Percentiles rank a stretch among this genome's conserved stretches.
Conservation (phyloP, 1,140 invertebrate species). For the Stratiolaelaps scimitus region DNA sequence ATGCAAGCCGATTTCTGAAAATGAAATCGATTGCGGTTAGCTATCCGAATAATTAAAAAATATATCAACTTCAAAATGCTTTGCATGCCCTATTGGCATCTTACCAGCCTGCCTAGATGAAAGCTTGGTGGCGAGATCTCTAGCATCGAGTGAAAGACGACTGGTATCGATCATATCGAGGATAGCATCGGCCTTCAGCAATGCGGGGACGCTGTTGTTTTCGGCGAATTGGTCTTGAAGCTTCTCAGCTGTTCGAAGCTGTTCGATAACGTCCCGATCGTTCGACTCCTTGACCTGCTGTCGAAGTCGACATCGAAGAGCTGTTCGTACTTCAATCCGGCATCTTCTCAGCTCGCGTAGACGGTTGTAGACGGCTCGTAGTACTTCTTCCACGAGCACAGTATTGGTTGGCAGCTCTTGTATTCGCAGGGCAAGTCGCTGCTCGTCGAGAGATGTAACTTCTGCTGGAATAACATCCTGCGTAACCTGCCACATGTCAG, state of each 20-base stretch:
- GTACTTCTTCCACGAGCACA: conserved; percentile 15
- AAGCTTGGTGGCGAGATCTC: not conserved
- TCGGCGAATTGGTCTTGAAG: conserved; percentile 12
- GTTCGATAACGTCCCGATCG: not conserved
- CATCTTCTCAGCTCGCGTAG: not conserved
- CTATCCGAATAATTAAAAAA: too few species aligned
- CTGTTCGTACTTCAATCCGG: not conserved
- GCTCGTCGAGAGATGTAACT: conserved; percentile 3
- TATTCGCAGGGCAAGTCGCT: not conserved
- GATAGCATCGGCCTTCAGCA: not conserved
- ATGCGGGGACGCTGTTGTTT: not conserved
- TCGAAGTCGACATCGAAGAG: not conserved
- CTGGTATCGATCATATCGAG: not conserved
- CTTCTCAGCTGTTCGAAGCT: not conserved
- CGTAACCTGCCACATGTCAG: not conserved
- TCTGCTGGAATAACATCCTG: not conserved
- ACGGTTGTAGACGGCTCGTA: not conserved
- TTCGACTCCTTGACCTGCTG: not conserved
- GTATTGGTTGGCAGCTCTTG: not conserved
- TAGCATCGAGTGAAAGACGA: not conserved
- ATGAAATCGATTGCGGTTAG: too few species aligned
- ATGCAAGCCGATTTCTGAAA: too few species aligned
- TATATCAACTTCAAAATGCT: too few species aligned
- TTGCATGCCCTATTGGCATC: too few species aligned
- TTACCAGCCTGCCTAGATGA: not conserved